A percentile compares a stretch with the other conserved stretches of the same genome.
These are phyloP conservation scores for Oreochromis grahami DNA, from an alignment of 2,797 vertebrate genomes.

Conservation along the genomic window DNA sequence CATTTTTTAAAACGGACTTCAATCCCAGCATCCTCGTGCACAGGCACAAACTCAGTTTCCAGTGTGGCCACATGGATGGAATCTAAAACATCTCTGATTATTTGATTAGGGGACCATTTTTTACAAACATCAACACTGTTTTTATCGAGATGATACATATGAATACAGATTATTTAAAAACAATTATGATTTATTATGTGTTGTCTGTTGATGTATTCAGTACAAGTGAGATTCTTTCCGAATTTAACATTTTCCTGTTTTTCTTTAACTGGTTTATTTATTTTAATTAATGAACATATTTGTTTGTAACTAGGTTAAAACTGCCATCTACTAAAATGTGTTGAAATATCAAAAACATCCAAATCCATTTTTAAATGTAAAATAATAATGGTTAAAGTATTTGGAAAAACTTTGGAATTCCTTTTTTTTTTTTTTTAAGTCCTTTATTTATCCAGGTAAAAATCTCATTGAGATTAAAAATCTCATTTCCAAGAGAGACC, in stretches of 20 bases:
- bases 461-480: too few relatives aligned
- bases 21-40: rapidly evolving
- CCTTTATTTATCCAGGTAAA: too few relatives aligned
- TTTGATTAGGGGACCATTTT: not conserved
- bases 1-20: rapidly evolving
- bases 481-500: too few relatives aligned
- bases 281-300: not conserved
- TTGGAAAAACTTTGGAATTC: rapidly evolving
- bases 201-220: rapidly evolving
- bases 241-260: not conserved
- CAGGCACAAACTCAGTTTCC: not conserved
- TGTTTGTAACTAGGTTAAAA: not conserved
- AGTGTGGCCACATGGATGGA: not conserved
- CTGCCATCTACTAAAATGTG: not conserved
- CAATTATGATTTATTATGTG: not conserved
- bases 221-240: rapidly evolving
- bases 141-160: not conserved
- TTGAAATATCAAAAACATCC: not conserved
- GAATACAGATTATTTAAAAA: not conserved
- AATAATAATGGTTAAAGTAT: not conserved
- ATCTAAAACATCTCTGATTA: not conserved
- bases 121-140: not conserved
- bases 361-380: not conserved
- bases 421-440: not conserved
- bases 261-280: not conserved